Evolutionary conservation across 2,113 vertebrate genomes (phyloP), one percentile per base, ranked within the genome.

Genomic region (Kobus ellipsiprymnus): DNA sequence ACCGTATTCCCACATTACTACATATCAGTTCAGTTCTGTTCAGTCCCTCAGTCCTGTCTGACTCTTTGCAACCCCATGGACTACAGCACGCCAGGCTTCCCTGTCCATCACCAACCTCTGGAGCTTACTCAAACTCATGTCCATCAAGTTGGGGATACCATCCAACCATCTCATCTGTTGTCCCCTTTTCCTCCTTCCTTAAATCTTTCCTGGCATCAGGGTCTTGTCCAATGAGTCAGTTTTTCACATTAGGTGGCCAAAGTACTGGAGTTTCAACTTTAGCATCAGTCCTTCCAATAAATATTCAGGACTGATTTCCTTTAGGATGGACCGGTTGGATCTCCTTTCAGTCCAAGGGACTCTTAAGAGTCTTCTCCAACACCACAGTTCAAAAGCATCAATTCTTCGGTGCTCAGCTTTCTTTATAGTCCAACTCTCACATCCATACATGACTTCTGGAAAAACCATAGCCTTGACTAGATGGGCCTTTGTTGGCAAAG

Each of bases 121-220:
- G 33, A 67, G 33, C 7, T n/a, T 19, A 9, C 62, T n/a, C 30
- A 64, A 17, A 64, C 62, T 67, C 33, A 67, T 19, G 33, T 67
- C 62, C 16, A 2, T 67, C 62, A n/a, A 67, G 62, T 19, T 1
- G 1, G 33, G 16, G 33, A 67, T n/a, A 4, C 62, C 15, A 67
- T 67, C 30, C 62, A 67, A n/a, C 3, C 16, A 64, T 64, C 62
- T 64, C 16, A 64, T 64, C 33, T 3, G 6, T 6, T 19, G 33
- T 67, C 6, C 33, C 33, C 7, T 0, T n/a, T 15, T 67, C 15
- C 62, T 64, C 15, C 16, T 6, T 0, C 30, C 30, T n/a, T n/a
- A 7, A 64, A n/a, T n/a, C 62, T n/a, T n/a, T 64, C 33, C 62
- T 15, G 1, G 7, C 30, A 64, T n/a, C 16, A 64, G 30, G 33